A percentile compares a stretch with the other conserved stretches of the same genome.
Evolutionary conservation across 2,113 vertebrate genomes (phyloP).

Genomic region (Tricholaema leucomelas): DNA sequence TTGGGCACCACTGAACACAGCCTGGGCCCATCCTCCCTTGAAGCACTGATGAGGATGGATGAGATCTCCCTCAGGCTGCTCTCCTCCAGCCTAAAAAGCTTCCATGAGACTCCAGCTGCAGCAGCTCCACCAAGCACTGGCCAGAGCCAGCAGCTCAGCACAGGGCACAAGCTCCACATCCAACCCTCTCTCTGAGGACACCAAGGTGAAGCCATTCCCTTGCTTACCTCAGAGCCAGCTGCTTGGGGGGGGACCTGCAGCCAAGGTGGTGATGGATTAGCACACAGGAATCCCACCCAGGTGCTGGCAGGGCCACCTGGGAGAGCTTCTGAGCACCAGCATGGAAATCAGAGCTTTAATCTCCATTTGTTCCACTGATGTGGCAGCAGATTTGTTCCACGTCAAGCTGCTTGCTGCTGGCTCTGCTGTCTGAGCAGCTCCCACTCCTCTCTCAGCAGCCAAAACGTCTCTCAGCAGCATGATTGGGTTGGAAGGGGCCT

Average conservation of each 20-base stretch:
- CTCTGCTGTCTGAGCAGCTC: background rate
- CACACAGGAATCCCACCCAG: background rate
- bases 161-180: background rate
- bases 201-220: rapidly evolving
- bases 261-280: background rate
- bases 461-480: background rate
- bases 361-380: background rate
- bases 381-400: background rate
- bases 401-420: background rate
- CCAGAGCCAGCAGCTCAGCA: background rate
- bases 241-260: background rate
- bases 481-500: background rate
- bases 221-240: background rate
- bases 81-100: background rate
- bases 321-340: background rate
- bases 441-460: background rate
- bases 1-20: no score
- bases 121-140: background rate
- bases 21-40: no score
- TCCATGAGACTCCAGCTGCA: background rate
- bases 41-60: no score
- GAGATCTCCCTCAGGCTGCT: no score
- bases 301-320: background rate
- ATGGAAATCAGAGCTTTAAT: background rate
- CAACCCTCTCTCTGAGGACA: background rate